Percentiles rank a stretch among this genome's conserved stretches.
phyloP scores from a whole-genome alignment of 1,140 invertebrate genomes.

The Ooceraea biroi region DNA sequence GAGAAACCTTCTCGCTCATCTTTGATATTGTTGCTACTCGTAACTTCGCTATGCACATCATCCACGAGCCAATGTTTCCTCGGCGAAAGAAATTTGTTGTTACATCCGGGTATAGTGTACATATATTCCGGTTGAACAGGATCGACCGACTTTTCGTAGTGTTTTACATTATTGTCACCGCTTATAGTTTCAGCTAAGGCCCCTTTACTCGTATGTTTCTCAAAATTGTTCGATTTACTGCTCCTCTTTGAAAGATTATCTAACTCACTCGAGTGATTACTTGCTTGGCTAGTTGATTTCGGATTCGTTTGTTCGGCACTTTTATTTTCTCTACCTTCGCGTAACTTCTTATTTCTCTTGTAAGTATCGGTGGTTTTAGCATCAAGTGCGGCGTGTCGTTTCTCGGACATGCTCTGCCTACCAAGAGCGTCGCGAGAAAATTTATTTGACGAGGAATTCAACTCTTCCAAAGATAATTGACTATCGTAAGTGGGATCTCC shows the following conservation, averaged over 20 bases:
- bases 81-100: constrained; percentile 83
- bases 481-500: constrained; percentile 91
- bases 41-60: constrained; percentile 86
- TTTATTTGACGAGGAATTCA: constrained; percentile 88
- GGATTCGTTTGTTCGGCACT: constrained; percentile 75
- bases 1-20: constrained; percentile 88
- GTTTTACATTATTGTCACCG: constrained; percentile 78
- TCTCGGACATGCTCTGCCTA: constrained; percentile 98
- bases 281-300: constrained; percentile 51
- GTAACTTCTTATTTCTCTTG: constrained; percentile 95
- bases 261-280: constrained; percentile 49
- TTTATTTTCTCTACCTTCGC: constrained; percentile 88
- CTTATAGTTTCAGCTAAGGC: constrained; percentile 73
- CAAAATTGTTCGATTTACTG: constrained; percentile 61
- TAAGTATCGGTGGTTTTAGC: constrained; percentile 98
- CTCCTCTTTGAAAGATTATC: constrained; percentile 61
- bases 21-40: constrained; percentile 84
- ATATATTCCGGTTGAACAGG: constrained; percentile 80
- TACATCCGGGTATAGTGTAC: constrained; percentile 83
- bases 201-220: constrained; percentile 71
- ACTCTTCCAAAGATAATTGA: constrained; percentile 92
- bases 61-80: constrained; percentile 89
- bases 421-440: constrained; percentile 97
- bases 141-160: constrained; percentile 77
- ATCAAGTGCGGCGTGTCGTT: constrained; percentile 96